Conservation (phyloP, 2,113 vertebrate species). For the Protomyctophum bolini region DNA sequence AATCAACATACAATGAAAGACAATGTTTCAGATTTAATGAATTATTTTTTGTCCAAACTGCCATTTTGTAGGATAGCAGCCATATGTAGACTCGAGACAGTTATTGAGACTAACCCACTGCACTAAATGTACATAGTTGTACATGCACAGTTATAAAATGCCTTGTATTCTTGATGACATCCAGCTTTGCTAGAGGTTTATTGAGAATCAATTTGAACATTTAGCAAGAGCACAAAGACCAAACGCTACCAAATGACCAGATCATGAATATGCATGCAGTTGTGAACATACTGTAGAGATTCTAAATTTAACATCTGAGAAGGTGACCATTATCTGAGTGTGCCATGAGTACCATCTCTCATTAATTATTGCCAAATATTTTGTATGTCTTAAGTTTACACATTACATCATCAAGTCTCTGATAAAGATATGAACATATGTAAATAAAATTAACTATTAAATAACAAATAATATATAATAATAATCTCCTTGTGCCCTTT, state of each 20-base stretch:
- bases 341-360: constrained; percentile 62
- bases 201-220: background rate
- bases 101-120: constrained; percentile 55
- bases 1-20: constrained; percentile 21
- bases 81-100: constrained; percentile 70
- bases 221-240: constrained; percentile 55
- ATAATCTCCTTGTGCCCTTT: constrained; percentile 18
- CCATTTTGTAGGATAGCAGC: constrained; percentile 84
- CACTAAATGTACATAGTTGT: constrained; percentile 59
- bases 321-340: constrained; percentile 63
- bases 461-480: constrained; percentile 38
- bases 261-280: constrained; percentile 24
- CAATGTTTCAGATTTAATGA: constrained; percentile 24
- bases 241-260: constrained; percentile 45
- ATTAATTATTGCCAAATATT: constrained; percentile 79
- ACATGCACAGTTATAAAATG: constrained; percentile 49
- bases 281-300: constrained; percentile 36
- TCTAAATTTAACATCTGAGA: constrained; percentile 40
- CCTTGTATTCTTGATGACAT: constrained; percentile 34
- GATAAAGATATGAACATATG: constrained; percentile 68
- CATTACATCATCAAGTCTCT: constrained; percentile 49
- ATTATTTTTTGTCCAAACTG: constrained; percentile 65
- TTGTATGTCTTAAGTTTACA: constrained; percentile 70
- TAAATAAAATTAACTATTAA: constrained; percentile 59
- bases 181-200: constrained; percentile 24